phyloP scores from a whole-genome alignment of 64 coral and sea anemone species.

The Pocillopora damicornis region DNA sequence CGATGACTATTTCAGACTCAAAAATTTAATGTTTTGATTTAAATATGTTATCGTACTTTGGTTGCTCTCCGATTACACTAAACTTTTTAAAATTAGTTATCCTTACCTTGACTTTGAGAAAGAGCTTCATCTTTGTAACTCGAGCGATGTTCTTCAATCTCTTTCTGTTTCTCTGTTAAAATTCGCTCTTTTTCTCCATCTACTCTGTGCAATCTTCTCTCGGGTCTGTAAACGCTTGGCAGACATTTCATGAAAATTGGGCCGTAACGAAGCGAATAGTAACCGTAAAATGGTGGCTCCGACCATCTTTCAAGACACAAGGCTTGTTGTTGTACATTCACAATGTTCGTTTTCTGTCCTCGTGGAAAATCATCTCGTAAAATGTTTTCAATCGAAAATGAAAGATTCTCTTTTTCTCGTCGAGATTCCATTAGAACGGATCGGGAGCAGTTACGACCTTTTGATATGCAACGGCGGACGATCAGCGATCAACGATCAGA shows the following conservation, averaged over 20 bases:
- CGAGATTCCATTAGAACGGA: conserved; percentile 1
- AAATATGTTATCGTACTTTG: not conserved
- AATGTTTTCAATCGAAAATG: not conserved
- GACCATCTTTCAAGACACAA: not conserved
- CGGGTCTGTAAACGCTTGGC: not conserved
- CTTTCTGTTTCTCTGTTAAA: not conserved
- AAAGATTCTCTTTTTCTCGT: not conserved
- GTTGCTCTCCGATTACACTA: not conserved
- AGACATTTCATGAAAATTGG: conserved; percentile 17
- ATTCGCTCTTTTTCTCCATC: not conserved
- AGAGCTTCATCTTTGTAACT: not conserved
- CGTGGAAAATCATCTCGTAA: not conserved
- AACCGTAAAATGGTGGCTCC: not conserved
- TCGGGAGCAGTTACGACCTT: not conserved
- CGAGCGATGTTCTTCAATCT: not conserved
- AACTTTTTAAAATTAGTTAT: not conserved
- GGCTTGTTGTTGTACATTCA: not conserved
- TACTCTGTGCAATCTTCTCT: conserved; percentile 1
- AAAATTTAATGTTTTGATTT: too few species aligned
- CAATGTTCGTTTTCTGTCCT: not conserved
- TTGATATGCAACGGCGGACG: not conserved
- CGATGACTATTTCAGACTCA: too few species aligned
- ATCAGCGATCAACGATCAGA: too few species aligned
- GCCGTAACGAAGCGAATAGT: conserved; percentile 6
- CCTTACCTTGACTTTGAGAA: not conserved